phyloP scores from a whole-genome alignment of 2,888 invertebrate genomes.

The Andricus quercusramuli region DNA sequence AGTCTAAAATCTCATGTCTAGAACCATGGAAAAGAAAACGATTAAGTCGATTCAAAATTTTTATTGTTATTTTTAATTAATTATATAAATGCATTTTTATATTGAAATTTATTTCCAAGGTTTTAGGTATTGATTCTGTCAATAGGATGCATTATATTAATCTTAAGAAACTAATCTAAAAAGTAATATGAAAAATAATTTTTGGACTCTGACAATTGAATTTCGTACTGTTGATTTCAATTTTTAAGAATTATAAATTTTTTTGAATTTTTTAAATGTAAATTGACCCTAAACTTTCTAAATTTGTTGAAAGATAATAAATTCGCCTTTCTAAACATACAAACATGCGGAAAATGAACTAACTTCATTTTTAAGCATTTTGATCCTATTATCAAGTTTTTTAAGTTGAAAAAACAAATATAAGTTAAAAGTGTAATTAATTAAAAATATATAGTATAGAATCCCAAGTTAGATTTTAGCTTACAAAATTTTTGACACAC shows the following conservation, averaged over 20 bases:
- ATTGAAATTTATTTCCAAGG: no score
- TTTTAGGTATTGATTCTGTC: no score
- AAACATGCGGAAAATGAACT: not conserved
- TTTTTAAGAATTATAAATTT: not conserved
- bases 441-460: not conserved
- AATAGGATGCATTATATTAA: no score
- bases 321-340: not conserved
- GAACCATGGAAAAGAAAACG: no score
- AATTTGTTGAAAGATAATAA: not conserved
- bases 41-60: no score
- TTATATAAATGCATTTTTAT: no score
- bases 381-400: not conserved
- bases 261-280: not conserved
- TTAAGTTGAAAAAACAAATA: not conserved
- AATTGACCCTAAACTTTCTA: not conserved
- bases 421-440: not conserved
- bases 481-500: not conserved
- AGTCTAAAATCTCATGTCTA: no score
- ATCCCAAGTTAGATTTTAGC: not conserved
- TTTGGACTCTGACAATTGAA: not conserved
- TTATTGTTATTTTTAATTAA: no score
- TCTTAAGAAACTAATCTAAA: no score
- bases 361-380: not conserved
- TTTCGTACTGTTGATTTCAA: not conserved
- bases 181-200: not conserved